Percentiles rank a stretch among this genome's conserved stretches.
Evolutionary conservation across 1,140 invertebrate species (phyloP).

Genomic region (Gyrodactylus bullatarudis): DNA sequence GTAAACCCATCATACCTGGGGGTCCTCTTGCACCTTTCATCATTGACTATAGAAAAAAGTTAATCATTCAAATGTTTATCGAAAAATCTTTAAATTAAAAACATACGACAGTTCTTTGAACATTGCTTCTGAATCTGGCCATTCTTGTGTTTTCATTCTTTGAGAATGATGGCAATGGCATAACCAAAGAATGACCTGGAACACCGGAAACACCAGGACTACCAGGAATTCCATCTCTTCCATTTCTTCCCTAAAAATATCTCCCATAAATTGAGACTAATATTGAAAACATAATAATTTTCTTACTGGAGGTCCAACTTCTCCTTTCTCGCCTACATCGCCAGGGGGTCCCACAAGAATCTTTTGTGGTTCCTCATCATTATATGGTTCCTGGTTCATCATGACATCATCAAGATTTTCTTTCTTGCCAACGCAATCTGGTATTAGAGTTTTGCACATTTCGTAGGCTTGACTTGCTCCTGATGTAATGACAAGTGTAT

Average conservation of each 20-base stretch:
- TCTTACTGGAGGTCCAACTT: not conserved
- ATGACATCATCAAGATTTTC: not conserved
- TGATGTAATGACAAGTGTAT: not conserved
- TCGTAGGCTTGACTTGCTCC: not conserved
- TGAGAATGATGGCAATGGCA: not conserved
- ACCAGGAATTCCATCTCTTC: constrained; percentile 8
- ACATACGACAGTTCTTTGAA: constrained; percentile 1
- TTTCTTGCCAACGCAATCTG: not conserved
- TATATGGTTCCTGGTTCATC: not conserved
- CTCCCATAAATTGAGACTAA: too few species aligned
- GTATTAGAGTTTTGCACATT: not conserved
- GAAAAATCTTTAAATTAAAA: not conserved
- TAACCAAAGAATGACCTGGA: not conserved
- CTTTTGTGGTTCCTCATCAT: not conserved
- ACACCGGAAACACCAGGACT: constrained; percentile 4
- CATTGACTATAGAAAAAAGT: not conserved
- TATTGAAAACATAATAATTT: not conserved
- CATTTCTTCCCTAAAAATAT: not conserved
- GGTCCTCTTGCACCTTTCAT: constrained; percentile 5
- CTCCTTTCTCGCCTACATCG: not conserved
- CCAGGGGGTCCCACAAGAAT: too few species aligned
- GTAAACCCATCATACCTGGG: constrained; percentile 5
- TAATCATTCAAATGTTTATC: not conserved
- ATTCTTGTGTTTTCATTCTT: not conserved
- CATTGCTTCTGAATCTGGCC: not conserved